Percentiles rank a stretch among this genome's conserved stretches.
Evolutionary conservation across 2,797 vertebrate species (phyloP).

Genomic region (Alfaro cultratus): DNA sequence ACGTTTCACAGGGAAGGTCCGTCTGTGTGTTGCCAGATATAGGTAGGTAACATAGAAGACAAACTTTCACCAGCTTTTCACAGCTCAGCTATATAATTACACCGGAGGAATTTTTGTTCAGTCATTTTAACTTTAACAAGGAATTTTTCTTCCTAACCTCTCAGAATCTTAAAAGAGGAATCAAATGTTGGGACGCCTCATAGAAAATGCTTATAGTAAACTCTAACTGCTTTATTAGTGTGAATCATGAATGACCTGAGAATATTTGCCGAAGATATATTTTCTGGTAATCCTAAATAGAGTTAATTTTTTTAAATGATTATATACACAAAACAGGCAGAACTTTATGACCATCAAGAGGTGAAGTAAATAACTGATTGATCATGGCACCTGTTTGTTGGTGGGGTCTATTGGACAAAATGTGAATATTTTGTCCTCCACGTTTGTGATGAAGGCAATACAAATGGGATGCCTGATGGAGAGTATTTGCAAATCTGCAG

Average conservation of each 20-base stretch:
- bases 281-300: conserved; percentile 54
- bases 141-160: conserved; percentile 5
- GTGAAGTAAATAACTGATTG: neutral
- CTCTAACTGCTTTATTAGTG: conserved; percentile 1
- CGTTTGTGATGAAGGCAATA: neutral
- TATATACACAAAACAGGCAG: neutral
- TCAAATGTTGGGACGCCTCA: conserved; percentile 3
- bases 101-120: neutral
- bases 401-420: neutral
- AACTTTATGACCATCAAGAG: neutral
- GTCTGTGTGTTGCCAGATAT: conserved; percentile 95
- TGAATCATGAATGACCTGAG: neutral
- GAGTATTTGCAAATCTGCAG: neutral
- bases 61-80: neutral
- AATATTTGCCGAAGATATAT: conserved; percentile 32
- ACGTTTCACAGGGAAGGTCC: conserved; percentile 93
- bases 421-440: neutral
- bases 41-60: conserved; percentile 80
- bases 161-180: neutral
- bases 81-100: neutral
- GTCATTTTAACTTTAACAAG: neutral
- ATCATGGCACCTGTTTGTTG: neutral
- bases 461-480: neutral
- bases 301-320: conserved; percentile 57
- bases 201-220: conserved; percentile 5